phyloP scores from a whole-genome alignment of 37 sponge, comb jelly and placozoan species.

The Cliona cf. orientalis region DNA sequence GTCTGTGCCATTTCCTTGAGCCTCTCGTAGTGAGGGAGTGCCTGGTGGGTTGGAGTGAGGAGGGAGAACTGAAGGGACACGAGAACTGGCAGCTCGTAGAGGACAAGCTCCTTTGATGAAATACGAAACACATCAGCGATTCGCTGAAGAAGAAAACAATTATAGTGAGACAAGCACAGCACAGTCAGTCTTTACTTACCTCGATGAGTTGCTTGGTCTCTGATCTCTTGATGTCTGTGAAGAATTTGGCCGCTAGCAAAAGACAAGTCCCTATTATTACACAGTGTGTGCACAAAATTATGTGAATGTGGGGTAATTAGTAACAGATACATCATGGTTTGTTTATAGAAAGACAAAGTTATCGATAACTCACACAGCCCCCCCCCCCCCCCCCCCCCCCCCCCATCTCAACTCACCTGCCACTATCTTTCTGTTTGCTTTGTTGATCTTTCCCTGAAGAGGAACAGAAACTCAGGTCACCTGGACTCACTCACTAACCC shows the following conservation, averaged over 20 bases:
- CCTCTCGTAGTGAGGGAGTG: conserved; percentile 43
- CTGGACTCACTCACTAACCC: too few species aligned
- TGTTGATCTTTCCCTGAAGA: conserved; percentile 76
- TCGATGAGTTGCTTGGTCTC: conserved; percentile 66
- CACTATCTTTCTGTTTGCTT: conserved; percentile 61
- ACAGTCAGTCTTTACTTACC: conserved; percentile 38
- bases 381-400: too few species aligned
- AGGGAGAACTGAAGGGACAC: conserved; percentile 81
- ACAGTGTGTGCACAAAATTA: too few species aligned
- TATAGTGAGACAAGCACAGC: not conserved
- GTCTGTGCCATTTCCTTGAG: conserved; percentile 19
- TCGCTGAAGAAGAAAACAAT: conserved; percentile 23
- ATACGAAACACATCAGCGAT: conserved; percentile 61
- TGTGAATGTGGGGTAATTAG: too few species aligned
- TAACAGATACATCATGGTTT: too few species aligned
- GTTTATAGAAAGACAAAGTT: too few species aligned
- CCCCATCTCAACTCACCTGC: conserved; percentile 67
- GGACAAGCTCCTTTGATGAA: conserved; percentile 59
- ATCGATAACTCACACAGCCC: too few species aligned
- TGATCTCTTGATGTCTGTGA: conserved; percentile 50
- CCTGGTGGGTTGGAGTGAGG: conserved; percentile 66
- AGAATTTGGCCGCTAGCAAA: conserved; percentile 83
- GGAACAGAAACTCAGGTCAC: too few species aligned
- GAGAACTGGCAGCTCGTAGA: conserved; percentile 75
- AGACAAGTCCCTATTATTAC: conserved; percentile 75